phyloP scores from a whole-genome alignment of 2,888 invertebrate genomes.

The Mallateleia sp. region DNA sequence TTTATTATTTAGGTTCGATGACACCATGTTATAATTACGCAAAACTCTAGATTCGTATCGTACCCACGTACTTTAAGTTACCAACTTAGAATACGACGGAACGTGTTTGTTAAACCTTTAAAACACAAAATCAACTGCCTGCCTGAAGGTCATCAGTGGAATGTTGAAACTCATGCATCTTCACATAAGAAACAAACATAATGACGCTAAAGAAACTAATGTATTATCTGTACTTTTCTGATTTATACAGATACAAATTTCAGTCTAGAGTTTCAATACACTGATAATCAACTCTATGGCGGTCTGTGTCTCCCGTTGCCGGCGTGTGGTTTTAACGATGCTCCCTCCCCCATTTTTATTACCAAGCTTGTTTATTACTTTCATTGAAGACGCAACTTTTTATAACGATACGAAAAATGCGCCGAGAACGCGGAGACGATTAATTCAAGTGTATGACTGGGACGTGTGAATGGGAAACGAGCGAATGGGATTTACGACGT shows the following conservation, averaged over 20 bases:
- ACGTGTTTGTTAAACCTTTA: slow-evolving; percentile 82
- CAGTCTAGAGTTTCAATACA: slow-evolving; percentile 7
- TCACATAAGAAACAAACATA: neutral
- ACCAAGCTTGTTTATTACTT: slow-evolving; percentile 15
- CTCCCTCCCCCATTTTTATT: neutral
- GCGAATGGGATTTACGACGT: slow-evolving; percentile 78
- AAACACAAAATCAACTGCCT: slow-evolving; percentile 61
- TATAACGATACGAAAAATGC: slow-evolving; percentile 18
- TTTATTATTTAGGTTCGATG: slow-evolving; percentile 89
- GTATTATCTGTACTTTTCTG: slow-evolving; percentile 16
- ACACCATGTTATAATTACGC: slow-evolving; percentile 87
- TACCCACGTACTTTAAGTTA: slow-evolving; percentile 87
- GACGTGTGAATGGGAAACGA: slow-evolving; percentile 51
- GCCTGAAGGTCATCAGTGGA: slow-evolving; percentile 41
- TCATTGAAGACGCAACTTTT: slow-evolving; percentile 15
- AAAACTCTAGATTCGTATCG: slow-evolving; percentile 85
- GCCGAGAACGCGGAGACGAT: slow-evolving; percentile 71
- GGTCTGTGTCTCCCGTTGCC: neutral
- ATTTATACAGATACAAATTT: neutral
- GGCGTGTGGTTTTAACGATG: slow-evolving; percentile 8
- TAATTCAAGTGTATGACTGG: slow-evolving; percentile 65
- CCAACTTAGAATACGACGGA: slow-evolving; percentile 86
- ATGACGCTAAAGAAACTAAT: neutral
- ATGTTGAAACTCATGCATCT: neutral
- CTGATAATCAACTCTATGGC: neutral